Conservation (phyloP, 1,140 invertebrate species). For the Zaprionus inermis region DNA sequence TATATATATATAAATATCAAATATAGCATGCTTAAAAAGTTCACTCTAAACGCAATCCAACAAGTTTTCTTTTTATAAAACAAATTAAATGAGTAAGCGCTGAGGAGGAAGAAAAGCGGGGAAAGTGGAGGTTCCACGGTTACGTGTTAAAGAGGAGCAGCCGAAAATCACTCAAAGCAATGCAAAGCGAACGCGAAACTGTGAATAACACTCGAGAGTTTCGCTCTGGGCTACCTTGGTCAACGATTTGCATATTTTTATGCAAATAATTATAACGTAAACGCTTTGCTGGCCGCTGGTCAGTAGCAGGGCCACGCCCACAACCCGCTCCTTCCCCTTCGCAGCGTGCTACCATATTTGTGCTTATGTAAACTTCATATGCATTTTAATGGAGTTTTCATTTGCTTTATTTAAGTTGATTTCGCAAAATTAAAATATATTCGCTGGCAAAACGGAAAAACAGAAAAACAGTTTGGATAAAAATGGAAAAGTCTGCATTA, state of each 20-base stretch:
- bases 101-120: neutral
- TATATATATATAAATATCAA: no score
- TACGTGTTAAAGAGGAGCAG: neutral
- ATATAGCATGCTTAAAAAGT: no score
- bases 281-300: constrained; percentile 16
- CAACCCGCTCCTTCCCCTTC: neutral
- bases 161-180: constrained; percentile 13
- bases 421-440: constrained; percentile 40
- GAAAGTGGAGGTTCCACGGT: neutral
- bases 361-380: constrained; percentile 44
- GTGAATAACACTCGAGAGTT: constrained; percentile 45
- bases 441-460: constrained; percentile 39
- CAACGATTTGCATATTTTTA: constrained; percentile 67
- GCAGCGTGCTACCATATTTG: neutral
- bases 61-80: neutral
- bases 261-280: constrained; percentile 68
- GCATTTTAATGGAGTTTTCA: constrained; percentile 50
- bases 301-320: neutral
- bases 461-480: constrained; percentile 22
- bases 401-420: constrained; percentile 65
- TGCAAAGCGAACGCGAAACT: constrained; percentile 30
- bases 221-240: constrained; percentile 33
- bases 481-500: constrained; percentile 15
- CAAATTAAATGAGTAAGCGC: neutral
- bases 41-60: neutral